These are phyloP conservation scores for Apotomis capreana DNA, from an alignment of 2,888 invertebrate genomes.

Conservation along the genomic window DNA sequence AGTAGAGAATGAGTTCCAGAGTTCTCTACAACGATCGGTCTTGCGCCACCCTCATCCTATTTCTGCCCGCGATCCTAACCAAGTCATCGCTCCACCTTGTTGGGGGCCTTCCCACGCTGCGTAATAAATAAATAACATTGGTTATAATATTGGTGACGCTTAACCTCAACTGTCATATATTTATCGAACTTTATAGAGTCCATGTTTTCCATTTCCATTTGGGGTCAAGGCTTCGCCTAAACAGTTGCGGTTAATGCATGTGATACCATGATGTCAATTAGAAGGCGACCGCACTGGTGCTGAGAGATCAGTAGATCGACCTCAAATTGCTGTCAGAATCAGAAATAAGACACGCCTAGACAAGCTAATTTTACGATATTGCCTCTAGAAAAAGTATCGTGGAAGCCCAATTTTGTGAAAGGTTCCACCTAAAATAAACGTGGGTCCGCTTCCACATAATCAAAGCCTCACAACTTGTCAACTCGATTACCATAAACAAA, in stretches of 20 bases:
- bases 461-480: slow-evolving; percentile 78
- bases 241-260: slow-evolving; percentile 16
- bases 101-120: too few relatives aligned
- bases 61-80: too few relatives aligned
- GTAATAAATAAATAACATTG: too few relatives aligned
- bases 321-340: slow-evolving; percentile 12
- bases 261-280: slow-evolving; percentile 20
- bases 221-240: background rate
- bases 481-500: slow-evolving; percentile 81
- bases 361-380: background rate
- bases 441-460: slow-evolving; percentile 65
- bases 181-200: too few relatives aligned
- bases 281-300: slow-evolving; percentile 10
- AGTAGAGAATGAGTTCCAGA: too few relatives aligned
- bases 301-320: background rate
- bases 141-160: too few relatives aligned
- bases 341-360: background rate
- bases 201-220: background rate
- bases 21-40: too few relatives aligned
- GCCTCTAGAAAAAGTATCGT: background rate
- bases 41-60: too few relatives aligned
- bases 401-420: slow-evolving; percentile 65
- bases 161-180: too few relatives aligned
- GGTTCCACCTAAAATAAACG: slow-evolving; percentile 68
- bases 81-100: too few relatives aligned